Evolutionary conservation across 2,888 invertebrate genomes (phyloP).

Genomic region (Salpingus planirostris): DNA sequence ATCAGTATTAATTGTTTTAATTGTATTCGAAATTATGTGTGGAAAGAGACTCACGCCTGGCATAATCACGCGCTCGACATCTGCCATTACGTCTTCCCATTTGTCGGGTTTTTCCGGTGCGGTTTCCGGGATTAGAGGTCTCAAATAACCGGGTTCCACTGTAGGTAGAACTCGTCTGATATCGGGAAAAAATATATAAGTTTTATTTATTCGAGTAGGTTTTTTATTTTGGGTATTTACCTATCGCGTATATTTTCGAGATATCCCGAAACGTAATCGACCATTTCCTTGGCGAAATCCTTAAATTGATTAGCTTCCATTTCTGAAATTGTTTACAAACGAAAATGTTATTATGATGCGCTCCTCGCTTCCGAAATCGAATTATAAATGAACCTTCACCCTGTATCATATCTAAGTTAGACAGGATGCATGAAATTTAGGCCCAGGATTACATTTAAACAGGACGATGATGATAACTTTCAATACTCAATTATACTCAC

Average conservation of each 20-base stretch:
- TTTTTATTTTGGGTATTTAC: slow-evolving; percentile 41
- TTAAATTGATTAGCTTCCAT: slow-evolving; percentile 80
- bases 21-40: no score
- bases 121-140: slow-evolving; percentile 72
- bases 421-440: no score
- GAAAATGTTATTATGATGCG: no score
- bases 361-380: no score
- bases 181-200: slow-evolving; percentile 22
- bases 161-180: slow-evolving; percentile 75
- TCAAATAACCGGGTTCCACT: slow-evolving; percentile 89
- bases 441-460: no score
- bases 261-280: slow-evolving; percentile 89
- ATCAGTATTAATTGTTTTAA: no score
- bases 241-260: slow-evolving; percentile 89
- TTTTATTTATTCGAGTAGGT: neutral
- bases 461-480: no score
- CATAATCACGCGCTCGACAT: slow-evolving; percentile 93
- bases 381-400: no score
- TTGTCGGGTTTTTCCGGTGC: slow-evolving; percentile 79
- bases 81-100: slow-evolving; percentile 87
- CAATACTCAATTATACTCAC: no score
- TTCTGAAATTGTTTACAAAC: no score
- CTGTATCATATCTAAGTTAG: no score
- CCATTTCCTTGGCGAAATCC: slow-evolving; percentile 87
- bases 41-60: slow-evolving; percentile 61